A percentile compares a stretch with the other conserved stretches of the same genome.
phyloP scores from a whole-genome alignment of 2,888 invertebrate genomes.

The Eristalis tenax region DNA sequence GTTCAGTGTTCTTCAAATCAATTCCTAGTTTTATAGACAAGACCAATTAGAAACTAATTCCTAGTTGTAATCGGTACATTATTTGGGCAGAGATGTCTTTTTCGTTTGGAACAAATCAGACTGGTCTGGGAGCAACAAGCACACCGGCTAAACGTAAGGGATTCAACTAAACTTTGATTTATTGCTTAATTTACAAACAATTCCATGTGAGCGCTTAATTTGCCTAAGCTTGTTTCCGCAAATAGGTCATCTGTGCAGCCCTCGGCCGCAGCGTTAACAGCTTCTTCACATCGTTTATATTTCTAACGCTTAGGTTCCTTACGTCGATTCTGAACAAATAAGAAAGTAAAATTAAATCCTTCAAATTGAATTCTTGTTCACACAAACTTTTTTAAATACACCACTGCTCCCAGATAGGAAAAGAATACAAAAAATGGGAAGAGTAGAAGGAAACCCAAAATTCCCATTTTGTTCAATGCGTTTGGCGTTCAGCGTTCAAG shows the following conservation, averaged over 20 bases:
- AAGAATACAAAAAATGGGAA: conserved; percentile 56
- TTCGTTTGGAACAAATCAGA: conserved; percentile 78
- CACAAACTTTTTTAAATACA: conserved; percentile 74
- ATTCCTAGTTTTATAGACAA: not conserved
- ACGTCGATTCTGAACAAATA: conserved; percentile 73
- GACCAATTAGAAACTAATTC: not conserved
- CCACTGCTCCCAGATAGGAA: conserved; percentile 72
- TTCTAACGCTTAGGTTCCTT: conserved; percentile 72
- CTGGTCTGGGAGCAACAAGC: conserved; percentile 82
- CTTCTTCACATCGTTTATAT: conserved; percentile 72
- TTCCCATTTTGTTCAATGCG: conserved; percentile 28
- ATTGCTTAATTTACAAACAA: not conserved
- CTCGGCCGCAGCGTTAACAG: conserved; percentile 68
- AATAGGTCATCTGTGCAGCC: conserved; percentile 67
- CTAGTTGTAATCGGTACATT: not conserved
- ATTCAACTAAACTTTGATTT: not conserved
- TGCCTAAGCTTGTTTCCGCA: conserved; percentile 74
- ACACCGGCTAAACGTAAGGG: conserved; percentile 83
- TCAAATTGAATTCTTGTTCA: not conserved
- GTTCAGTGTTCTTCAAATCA: not conserved
- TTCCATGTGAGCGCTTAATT: not conserved
- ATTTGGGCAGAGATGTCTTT: conserved; percentile 78
- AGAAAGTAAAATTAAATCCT: not conserved
- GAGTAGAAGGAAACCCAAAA: conserved; percentile 46
- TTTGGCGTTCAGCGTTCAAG: conserved; percentile 8